phyloP scores from a whole-genome alignment of 2,113 vertebrate species.

The Oxyura jamaicensis region DNA sequence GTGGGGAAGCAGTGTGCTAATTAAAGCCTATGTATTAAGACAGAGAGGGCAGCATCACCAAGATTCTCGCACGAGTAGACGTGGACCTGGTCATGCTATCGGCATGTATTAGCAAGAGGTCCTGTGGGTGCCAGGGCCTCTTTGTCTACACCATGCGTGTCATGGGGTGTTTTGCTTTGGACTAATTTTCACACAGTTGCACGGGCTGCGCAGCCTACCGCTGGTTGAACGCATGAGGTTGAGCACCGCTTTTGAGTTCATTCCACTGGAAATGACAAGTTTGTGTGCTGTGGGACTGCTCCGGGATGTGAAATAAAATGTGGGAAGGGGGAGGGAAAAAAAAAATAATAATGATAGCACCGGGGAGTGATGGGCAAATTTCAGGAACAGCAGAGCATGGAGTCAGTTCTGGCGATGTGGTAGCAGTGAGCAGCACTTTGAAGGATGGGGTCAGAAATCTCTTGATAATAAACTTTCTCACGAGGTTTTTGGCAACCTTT shows the following conservation, averaged over 20 bases:
- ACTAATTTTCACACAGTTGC: not conserved
- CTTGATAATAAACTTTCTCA: slow-evolving; percentile 49
- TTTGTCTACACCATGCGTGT: accelerated
- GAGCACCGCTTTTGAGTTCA: not conserved
- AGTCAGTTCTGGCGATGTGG: not conserved
- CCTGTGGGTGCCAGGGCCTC: not conserved
- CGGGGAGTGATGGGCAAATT: not conserved
- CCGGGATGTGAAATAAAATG: not conserved
- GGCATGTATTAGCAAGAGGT: not conserved
- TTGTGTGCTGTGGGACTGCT: not conserved
- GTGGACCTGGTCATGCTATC: not conserved
- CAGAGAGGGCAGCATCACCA: not conserved
- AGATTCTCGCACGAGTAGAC: not conserved
- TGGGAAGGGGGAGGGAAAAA: not conserved
- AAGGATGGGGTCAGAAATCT: not conserved
- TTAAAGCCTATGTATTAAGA: not conserved
- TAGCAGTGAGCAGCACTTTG: not conserved
- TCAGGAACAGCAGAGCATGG: not conserved
- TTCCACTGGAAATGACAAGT: not conserved
- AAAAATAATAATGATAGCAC: not conserved
- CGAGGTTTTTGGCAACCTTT: slow-evolving; percentile 31
- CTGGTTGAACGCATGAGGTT: not conserved
- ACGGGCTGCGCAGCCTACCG: not conserved
- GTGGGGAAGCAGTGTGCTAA: not conserved
- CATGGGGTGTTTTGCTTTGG: not conserved